Base-by-base conservation (phyloP, 1,140 invertebrate species). In the Caenorhabditis remanei region DNA sequence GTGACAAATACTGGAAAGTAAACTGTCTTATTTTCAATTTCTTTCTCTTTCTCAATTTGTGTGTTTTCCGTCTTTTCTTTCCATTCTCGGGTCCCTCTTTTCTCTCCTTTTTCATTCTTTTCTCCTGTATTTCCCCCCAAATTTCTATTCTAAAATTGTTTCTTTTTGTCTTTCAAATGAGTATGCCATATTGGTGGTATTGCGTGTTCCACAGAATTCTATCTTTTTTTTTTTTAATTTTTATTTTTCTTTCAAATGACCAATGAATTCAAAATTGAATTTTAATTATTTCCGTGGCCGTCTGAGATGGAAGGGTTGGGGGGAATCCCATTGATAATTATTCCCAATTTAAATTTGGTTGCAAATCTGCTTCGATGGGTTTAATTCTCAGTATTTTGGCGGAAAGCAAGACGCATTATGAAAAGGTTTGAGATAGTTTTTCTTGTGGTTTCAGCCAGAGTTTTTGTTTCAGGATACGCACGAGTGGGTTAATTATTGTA, bases 331-430 rank as follows among this genome's bases (percentile, higher is more conserved):
- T 21, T n/a, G 5, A 19, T 8, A 58, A n/a, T 58, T n/a, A 21
- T 79, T 79, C 24, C 46, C 71, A 32, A 14, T 50, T 53, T 50
- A 4, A 50, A 50, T 79, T 79, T 79, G 71, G 40, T 79, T 79
- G 71, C 43, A 50, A 79, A 41, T 50, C 71, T 48, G 43, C 46
- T 79, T 53, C n/a, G 11, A 79, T 79, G 71, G 71, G 71, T 50
- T 79, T 79, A n/a, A 79, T 79, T 79, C 71, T 79, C 19, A 79
- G 71, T 79, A 79, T 79, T 79, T 79, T 79, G 71, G 71, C 71
- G 46, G 71, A 79, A 79, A 41, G 71, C 71, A 79, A 50, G 6
- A 79, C 71, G 6, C 71, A 79, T 50, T 79, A 79, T 79, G 71
- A 79, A 19, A 79, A 79, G 43, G 43, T 79, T 67, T 16, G 14